Evolutionary conservation across 2,888 invertebrate species (phyloP).

Genomic region (Griposia aprilina): DNA sequence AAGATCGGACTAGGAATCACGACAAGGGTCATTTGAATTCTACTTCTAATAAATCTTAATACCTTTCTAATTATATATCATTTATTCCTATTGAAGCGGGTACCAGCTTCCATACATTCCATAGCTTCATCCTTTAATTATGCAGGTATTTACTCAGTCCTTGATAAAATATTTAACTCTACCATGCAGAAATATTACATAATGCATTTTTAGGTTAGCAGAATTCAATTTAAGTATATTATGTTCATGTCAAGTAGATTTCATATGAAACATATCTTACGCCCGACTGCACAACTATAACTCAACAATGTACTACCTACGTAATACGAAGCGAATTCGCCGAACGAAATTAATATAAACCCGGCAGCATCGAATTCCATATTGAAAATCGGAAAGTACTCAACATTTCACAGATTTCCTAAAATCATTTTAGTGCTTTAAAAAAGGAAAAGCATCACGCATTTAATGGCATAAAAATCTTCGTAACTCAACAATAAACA

Average conservation of each 20-base stretch:
- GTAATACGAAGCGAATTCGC: constrained; percentile 19
- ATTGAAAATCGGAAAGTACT: constrained; percentile 40
- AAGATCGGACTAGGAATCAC: too few species aligned
- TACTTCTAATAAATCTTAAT: too few species aligned
- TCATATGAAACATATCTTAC: constrained; percentile 32
- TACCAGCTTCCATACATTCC: too few species aligned
- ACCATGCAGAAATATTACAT: not conserved
- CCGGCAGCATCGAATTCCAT: constrained; percentile 28
- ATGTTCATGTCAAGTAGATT: constrained; percentile 29
- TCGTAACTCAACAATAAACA: constrained; percentile 86
- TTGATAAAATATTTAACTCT: not conserved
- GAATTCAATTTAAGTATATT: constrained; percentile 25
- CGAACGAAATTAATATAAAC: constrained; percentile 38
- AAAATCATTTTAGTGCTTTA: constrained; percentile 41
- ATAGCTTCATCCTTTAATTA: not conserved
- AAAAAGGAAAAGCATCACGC: constrained; percentile 58
- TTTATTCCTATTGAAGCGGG: too few species aligned
- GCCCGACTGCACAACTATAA: constrained; percentile 31
- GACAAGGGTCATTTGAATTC: too few species aligned
- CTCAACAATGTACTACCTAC: not conserved
- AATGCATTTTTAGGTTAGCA: constrained; percentile 13
- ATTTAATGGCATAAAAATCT: constrained; percentile 79
- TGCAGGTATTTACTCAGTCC: not conserved
- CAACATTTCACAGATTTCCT: constrained; percentile 19
- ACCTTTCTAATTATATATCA: too few species aligned